Evolutionary conservation across 2,888 invertebrate genomes (phyloP), one percentile per base, ranked within the genome.

Genomic region (Sarcophaga carnaria): DNA sequence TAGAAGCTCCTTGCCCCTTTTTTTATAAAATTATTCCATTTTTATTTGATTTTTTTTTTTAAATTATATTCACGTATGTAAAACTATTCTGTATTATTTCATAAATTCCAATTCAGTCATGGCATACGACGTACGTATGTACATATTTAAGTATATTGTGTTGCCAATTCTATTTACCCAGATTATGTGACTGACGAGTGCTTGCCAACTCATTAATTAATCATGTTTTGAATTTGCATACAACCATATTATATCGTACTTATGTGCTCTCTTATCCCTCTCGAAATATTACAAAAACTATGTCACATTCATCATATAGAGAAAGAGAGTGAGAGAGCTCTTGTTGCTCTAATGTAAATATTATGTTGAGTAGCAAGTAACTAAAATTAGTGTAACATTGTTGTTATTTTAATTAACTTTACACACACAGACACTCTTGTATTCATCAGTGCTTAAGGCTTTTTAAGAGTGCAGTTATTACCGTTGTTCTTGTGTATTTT

Each of bases 381-480:
- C 62, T 63, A 47, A 72, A 85, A 74, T 72, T 77, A 70, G 12
- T 67, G 71, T 37, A 49, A 49, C 60, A 66, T 66, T 60, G 11
- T 49, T 59, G 14, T 59, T 25, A 37, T 69, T 70, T 54, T 85
- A 75, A 81, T 78, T 85, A 60, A 59, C 81, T 81, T 20, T 45
- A 75, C 49, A 69, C 54, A 77, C 70, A 12, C 8, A 45, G 59
- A 47, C 20, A 12, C 22, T 63, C n/a, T 47, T 12, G n/a, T 75
- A 59, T 22, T 22, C 37, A 37, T 37, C 37, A 10, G 10, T 37
- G 37, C 37, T 37, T 66, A 37, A 37, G 66, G 70, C 37, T 6
- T 63, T 60, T 14, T 25, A 37, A 20, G 8, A 37, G 37, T 37
- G 37, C 66, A 27, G 47, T 62, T 62, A 3, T 62, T 64, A 49